phyloP scores from a whole-genome alignment of 1,140 invertebrate genomes.

The Phymastichus coffea region DNA sequence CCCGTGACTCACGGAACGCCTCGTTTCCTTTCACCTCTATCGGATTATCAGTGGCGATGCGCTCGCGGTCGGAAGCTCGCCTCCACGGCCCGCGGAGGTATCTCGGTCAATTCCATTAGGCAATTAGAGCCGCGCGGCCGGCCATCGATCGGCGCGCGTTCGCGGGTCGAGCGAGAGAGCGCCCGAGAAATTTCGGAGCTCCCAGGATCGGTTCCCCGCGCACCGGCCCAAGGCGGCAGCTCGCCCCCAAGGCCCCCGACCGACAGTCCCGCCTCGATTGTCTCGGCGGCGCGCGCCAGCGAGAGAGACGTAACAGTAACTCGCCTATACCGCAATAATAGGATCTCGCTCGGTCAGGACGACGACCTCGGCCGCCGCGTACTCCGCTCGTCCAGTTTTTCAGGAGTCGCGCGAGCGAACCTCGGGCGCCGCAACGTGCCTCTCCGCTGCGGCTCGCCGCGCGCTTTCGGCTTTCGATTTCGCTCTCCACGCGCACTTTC shows the following conservation, averaged over 20 bases:
- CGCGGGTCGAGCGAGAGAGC: too few relatives aligned
- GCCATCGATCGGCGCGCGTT: too few relatives aligned
- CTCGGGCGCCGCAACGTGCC: too few relatives aligned
- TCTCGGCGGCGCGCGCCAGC: too few relatives aligned
- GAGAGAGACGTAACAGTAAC: constrained; percentile 17
- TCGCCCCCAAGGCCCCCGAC: neutral
- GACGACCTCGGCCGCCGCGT: constrained; percentile 14
- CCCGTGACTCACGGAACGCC: too few relatives aligned
- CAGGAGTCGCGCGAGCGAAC: too few relatives aligned
- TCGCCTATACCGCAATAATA: constrained; percentile 26
- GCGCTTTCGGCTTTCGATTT: too few relatives aligned
- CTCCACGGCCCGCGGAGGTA: constrained; percentile 15
- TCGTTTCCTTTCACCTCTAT: too few relatives aligned
- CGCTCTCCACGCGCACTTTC: constrained; percentile 11
- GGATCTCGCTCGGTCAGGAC: constrained; percentile 14
- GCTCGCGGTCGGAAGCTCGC: neutral
- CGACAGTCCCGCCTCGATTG: too few relatives aligned
- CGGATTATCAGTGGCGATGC: too few relatives aligned
- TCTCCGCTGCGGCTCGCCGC: neutral
- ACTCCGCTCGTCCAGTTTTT: too few relatives aligned
- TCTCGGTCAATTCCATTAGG: constrained; percentile 49
- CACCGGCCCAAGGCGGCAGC: neutral
- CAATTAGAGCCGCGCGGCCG: constrained; percentile 31
- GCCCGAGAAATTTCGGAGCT: neutral
- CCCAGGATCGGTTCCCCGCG: neutral